Percentiles rank a stretch among this genome's conserved stretches.
These are phyloP conservation scores for Axea sp. DNA, from an alignment of 2,888 invertebrate genomes.

Conservation along the genomic window DNA sequence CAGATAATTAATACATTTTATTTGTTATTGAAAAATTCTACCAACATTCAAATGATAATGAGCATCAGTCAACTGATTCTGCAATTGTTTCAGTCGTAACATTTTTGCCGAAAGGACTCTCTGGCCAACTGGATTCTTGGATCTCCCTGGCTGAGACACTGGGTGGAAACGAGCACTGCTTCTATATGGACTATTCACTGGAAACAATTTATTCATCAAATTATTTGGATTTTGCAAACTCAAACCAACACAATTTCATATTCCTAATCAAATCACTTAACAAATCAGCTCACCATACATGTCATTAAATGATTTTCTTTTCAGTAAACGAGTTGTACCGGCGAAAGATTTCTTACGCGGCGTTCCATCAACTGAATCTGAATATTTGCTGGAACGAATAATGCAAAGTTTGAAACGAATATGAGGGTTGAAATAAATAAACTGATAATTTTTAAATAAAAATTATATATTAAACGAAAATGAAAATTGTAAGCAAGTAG, in stretches of 20 bases:
- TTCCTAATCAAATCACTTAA: too few species aligned
- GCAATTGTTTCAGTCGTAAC: slow-evolving; percentile 86
- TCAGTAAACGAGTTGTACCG: slow-evolving; percentile 66
- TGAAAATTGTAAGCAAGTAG: too few species aligned
- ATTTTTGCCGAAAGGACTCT: slow-evolving; percentile 89
- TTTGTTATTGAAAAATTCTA: slow-evolving; percentile 38
- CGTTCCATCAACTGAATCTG: slow-evolving; percentile 64
- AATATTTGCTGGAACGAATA: slow-evolving; percentile 68
- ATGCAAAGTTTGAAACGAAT: too few species aligned
- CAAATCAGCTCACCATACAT: slow-evolving; percentile 71
- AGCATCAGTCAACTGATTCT: slow-evolving; percentile 89
- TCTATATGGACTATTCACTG: slow-evolving; percentile 74
- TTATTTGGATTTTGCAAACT: too few species aligned
- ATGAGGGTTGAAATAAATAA: too few species aligned
- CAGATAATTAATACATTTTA: too few species aligned
- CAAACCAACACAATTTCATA: too few species aligned
- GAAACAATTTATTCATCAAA: slow-evolving; percentile 8
- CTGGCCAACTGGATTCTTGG: slow-evolving; percentile 78
- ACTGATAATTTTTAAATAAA: too few species aligned
- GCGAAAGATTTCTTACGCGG: slow-evolving; percentile 65
- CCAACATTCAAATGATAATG: slow-evolving; percentile 88
- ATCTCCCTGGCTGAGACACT: slow-evolving; percentile 64
- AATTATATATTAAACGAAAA: too few species aligned
- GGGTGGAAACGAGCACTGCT: slow-evolving; percentile 80
- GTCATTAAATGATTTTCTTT: slow-evolving; percentile 70